These are phyloP conservation scores for Strongylocentrotus purpuratus DNA, from an alignment of 35 echinoderm and acorn worm species.

Conservation along the genomic window DNA sequence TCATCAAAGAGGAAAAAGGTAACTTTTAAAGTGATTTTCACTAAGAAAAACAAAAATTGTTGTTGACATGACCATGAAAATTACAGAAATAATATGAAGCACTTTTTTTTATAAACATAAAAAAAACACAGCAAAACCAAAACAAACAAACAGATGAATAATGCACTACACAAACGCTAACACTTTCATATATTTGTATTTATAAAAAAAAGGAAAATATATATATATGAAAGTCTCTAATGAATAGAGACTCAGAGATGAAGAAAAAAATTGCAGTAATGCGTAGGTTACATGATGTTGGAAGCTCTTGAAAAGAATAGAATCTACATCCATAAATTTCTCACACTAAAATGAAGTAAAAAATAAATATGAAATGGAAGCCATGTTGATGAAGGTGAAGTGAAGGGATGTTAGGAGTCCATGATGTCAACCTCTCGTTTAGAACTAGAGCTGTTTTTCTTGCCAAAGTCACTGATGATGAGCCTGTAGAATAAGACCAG, in stretches of 20 bases:
- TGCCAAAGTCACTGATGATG: not conserved
- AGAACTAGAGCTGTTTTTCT: not conserved
- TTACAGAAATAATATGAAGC: too few species aligned
- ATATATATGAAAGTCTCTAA: not conserved
- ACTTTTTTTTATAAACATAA: too few species aligned
- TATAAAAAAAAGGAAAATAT: not conserved
- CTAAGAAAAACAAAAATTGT: too few species aligned
- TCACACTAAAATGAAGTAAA: not conserved
- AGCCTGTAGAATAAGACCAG: constrained; percentile 29
- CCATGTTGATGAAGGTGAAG: not conserved
- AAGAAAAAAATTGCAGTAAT: too few species aligned
- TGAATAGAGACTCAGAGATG: not conserved
- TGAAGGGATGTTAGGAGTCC: not conserved
- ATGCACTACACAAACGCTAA: too few species aligned
- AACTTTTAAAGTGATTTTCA: too few species aligned
- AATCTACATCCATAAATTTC: not conserved
- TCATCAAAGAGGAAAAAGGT: too few species aligned
- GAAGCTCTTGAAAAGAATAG: not conserved
- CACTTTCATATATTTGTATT: not conserved
- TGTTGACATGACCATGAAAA: too few species aligned
- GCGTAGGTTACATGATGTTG: too few species aligned
- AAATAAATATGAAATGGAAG: not conserved
- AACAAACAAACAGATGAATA: too few species aligned
- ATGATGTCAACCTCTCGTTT: constrained; percentile 16
- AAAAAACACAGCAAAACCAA: too few species aligned